phyloP scores from a whole-genome alignment of 2,888 invertebrate species.

The Drosophila anomalata region DNA sequence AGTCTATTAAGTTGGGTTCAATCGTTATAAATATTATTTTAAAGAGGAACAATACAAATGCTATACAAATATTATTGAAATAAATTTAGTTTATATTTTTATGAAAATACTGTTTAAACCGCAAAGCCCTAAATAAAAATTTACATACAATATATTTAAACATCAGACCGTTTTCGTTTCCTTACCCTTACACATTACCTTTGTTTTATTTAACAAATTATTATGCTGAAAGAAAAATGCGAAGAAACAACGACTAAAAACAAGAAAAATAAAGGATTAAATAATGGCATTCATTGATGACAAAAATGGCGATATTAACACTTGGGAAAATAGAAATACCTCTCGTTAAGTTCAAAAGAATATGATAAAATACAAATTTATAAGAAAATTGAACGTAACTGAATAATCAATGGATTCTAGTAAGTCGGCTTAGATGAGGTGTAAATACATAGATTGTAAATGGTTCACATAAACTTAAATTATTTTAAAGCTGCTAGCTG shows the following conservation, averaged over 20 bases:
- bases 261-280: constrained; percentile 33
- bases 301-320: constrained; percentile 75
- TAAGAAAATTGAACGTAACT: constrained; percentile 40
- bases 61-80: constrained; percentile 66
- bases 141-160: constrained; percentile 63
- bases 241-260: constrained; percentile 50
- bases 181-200: constrained; percentile 7
- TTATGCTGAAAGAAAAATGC: constrained; percentile 42
- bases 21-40: constrained; percentile 70
- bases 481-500: constrained; percentile 39
- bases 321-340: constrained; percentile 84
- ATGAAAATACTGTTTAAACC: constrained; percentile 72
- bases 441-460: constrained; percentile 15
- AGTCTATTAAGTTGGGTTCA: constrained; percentile 75
- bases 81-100: constrained; percentile 68
- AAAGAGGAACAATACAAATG: constrained; percentile 51
- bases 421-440: constrained; percentile 9
- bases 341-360: constrained; percentile 84
- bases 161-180: constrained; percentile 27
- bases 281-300: constrained; percentile 47
- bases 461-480: constrained; percentile 15
- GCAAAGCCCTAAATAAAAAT: constrained; percentile 69
- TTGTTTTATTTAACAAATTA: constrained; percentile 42
- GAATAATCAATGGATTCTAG: constrained; percentile 6
- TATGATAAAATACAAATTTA: constrained; percentile 60